phyloP scores from a whole-genome alignment of 2,888 invertebrate species.

The Andricus curvator region DNA sequence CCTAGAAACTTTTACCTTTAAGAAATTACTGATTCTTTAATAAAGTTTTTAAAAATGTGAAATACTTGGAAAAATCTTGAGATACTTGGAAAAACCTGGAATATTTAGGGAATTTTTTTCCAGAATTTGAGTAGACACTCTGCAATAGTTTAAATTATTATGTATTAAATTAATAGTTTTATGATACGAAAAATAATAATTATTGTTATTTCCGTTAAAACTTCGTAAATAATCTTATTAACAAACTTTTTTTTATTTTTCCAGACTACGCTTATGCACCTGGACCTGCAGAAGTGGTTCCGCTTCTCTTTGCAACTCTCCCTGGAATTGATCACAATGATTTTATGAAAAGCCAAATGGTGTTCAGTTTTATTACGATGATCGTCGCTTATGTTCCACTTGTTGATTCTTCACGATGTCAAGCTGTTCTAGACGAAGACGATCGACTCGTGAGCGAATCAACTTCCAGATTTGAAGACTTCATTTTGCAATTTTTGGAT shows the following conservation, averaged over 20 bases:
- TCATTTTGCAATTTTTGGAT: slow-evolving; percentile 91
- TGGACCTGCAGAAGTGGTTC: slow-evolving; percentile 90
- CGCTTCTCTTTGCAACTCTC: slow-evolving; percentile 87
- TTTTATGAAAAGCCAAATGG: slow-evolving; percentile 82
- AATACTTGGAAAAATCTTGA: too few species aligned
- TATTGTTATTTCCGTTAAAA: too few species aligned
- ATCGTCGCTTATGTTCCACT: slow-evolving; percentile 89
- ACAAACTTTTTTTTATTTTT: slow-evolving; percentile 56
- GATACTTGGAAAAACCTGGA: too few species aligned
- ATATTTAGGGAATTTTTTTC: too few species aligned
- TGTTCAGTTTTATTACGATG: slow-evolving; percentile 83
- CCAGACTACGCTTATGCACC: slow-evolving; percentile 82
- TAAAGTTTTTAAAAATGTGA: too few species aligned
- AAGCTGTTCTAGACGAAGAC: slow-evolving; percentile 87
- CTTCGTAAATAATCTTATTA: too few species aligned
- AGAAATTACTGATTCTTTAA: too few species aligned
- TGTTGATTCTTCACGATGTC: slow-evolving; percentile 91
- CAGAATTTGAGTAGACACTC: too few species aligned
- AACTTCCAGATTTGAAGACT: slow-evolving; percentile 93
- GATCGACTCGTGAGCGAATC: slow-evolving; percentile 88
- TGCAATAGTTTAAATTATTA: too few species aligned
- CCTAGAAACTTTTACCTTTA: too few species aligned
- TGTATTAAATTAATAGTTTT: too few species aligned
- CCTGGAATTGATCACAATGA: slow-evolving; percentile 96
- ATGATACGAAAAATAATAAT: too few species aligned